Base-by-base conservation (phyloP, 2,113 vertebrate species). In the Smithornis capensis region DNA sequence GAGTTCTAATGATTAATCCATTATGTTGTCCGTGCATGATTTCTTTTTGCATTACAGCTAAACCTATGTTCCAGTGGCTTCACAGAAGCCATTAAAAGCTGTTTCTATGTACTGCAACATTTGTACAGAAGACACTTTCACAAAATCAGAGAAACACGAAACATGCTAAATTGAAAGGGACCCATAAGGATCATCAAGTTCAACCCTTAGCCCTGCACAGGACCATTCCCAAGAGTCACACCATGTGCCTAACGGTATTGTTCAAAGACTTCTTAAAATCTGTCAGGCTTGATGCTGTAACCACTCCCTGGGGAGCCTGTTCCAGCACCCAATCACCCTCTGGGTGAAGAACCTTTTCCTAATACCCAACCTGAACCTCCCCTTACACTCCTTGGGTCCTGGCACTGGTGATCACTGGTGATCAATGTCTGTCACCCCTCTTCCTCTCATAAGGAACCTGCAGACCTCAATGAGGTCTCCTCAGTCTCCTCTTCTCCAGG, bases 1-100 rank as follows among this genome's bases (percentile, higher is more conserved):
- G 47, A 89, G 68, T 86, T 91, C 80, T 96, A 95, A 91, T 89
- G 87, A 96, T 88, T 86, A 96, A 96, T 95, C 82, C 78, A 87
- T 96, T 96, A 89, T 90, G 67, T 64, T 95, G 57, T 65, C 76
- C 87, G 96, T 62, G 69, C 80, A 94, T 94, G 83, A 94, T 86
- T 97, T 97, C 79, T 37, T 97, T 96, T 96, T 90, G 92, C 75
- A 91, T 95, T 95, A 89, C 42, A 94, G 53, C 44, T 95, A 94
- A 84, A 77, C 40, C 57, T 92, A 55, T 79, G 73, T 73, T 94
- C 57, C 71, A 92, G 79, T 53, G 94, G 77, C 55, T 96, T 93
- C 92, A 94, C 78, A 96, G 33, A 96, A 97, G 31, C 62, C 79
- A 85, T 95, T 95, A 96, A 96, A 93, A 53, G 87, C 75, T 71